Conservation (phyloP, 2,888 invertebrate genomes). For the Lepidochitona cinerea region DNA sequence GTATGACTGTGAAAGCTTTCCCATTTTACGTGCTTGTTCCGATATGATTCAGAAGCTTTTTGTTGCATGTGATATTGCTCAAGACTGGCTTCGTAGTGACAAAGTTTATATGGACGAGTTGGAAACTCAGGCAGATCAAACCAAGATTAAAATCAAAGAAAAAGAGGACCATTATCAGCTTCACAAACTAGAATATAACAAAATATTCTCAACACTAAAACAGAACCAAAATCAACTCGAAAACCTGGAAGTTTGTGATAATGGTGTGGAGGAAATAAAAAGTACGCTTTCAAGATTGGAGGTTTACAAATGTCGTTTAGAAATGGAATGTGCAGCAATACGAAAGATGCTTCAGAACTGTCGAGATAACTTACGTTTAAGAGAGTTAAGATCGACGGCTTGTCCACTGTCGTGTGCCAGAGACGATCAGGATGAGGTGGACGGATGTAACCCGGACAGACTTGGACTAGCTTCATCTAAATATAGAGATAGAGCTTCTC, state of each 20-base stretch:
- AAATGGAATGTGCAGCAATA: conserved; percentile 14
- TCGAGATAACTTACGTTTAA: not conserved
- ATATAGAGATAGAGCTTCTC: conserved; percentile 3
- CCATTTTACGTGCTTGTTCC: conserved; percentile 8
- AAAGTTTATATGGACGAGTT: conserved; percentile 17
- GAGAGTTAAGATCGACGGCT: not conserved
- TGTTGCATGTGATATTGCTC: conserved; percentile 4
- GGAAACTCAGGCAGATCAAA: conserved; percentile 12
- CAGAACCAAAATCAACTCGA: conserved; percentile 6
- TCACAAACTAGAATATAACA: conserved; percentile 3
- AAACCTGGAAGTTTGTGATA: not conserved
- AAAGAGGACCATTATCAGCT: not conserved
- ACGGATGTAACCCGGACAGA: not conserved
- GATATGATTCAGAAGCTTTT: conserved; percentile 21
- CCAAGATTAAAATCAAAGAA: conserved; percentile 7
- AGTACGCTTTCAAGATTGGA: conserved; percentile 3
- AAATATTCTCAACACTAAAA: conserved; percentile 10
- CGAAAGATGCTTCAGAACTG: conserved; percentile 9
- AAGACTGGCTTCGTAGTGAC: conserved; percentile 25
- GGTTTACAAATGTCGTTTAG: not conserved
- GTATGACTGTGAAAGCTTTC: conserved; percentile 14
- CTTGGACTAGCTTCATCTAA: conserved; percentile 4
- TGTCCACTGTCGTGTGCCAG: not conserved
- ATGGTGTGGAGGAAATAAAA: not conserved
- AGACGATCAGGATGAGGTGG: not conserved